Evolutionary conservation across 1,140 invertebrate species (phyloP), one percentile per base, ranked within the genome.

Genomic region (Theocolax elegans): DNA sequence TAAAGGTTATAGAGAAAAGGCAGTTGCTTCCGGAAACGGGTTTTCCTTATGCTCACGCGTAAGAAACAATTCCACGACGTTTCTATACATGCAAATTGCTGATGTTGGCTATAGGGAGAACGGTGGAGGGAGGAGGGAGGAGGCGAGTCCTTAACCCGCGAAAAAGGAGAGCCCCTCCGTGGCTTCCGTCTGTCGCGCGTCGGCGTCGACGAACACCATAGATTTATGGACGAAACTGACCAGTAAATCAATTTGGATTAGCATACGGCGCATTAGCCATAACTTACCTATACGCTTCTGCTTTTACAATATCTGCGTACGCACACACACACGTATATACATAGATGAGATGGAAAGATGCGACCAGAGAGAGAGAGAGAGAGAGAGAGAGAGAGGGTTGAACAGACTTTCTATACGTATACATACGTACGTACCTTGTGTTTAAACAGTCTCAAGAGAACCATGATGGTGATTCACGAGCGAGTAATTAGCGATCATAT

Each of bases 211-310:
- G 10, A 4, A 35, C 31, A 35, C 31, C 10, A 35, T 6, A 53
- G 74, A 81, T 83, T 83, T 81, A 83, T 76, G 80, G 68, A 53
- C 72, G 54, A 59, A 70, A 72, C 63, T 73, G 72, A 72, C 75
- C 75, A 77, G 75, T 83, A 81, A 81, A 83, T 83, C 80, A 81
- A 83, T 82, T 76, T 76, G 78, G 77, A 83, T 81, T 83, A 81
- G 77, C 80, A 83, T 83, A 80, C 76, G 64, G 65, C 71, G 80
- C 73, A 81, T 80, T 81, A 81, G 76, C 75, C 78, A 79, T 80
- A 80, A 79, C 75, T 79, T 81, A 81, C 72, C 44, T 21, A 27
- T 27, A 35, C 31, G 54, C n/a, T 25, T n/a, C n/a, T n/a, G n/a
- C n/a, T n/a, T n/a, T n/a, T n/a, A n/a, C n/a, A n/a, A n/a, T n/a